Percentiles rank a stretch among this genome's conserved stretches.
Conservation (phyloP, 2,113 vertebrate genomes). For the Cynoglossus semilaevis region DNA sequence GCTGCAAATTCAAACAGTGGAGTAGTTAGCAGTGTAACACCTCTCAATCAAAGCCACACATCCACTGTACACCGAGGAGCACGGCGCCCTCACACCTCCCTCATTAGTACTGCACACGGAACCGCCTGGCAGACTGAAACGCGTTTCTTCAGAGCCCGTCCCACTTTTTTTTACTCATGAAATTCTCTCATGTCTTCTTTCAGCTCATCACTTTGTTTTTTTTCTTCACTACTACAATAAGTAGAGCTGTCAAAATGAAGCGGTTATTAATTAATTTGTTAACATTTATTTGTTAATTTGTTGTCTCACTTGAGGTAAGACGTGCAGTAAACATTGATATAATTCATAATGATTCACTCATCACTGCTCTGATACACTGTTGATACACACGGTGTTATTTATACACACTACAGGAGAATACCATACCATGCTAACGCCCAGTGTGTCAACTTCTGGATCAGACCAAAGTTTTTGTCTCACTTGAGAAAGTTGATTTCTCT, state of each 20-base stretch:
- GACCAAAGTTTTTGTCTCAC: too few relatives aligned
- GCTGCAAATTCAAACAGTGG: constrained; percentile 74
- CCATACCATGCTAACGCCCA: too few relatives aligned
- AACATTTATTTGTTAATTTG: too few relatives aligned
- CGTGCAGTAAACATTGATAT: too few relatives aligned
- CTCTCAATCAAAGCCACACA: constrained; percentile 28
- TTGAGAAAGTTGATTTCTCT: too few relatives aligned
- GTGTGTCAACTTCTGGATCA: too few relatives aligned
- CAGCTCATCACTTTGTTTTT: neutral
- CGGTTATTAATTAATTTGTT: constrained; percentile 19
- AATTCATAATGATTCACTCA: too few relatives aligned
- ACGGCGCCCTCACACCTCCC: constrained; percentile 26
- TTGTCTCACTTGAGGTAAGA: too few relatives aligned
- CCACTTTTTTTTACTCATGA: constrained; percentile 5
- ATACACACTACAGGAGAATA: too few relatives aligned
- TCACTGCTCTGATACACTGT: too few relatives aligned
- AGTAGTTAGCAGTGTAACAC: constrained; percentile 63
- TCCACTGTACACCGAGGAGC: neutral
- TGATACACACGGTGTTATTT: too few relatives aligned
- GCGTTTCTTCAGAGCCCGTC: constrained; percentile 13
- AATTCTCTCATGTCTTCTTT: neutral
- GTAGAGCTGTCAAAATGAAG: constrained; percentile 16
- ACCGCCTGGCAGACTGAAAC: constrained; percentile 10
- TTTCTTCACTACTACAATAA: neutral
- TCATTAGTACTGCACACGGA: constrained; percentile 35